phyloP scores from a whole-genome alignment of 2,113 vertebrate species.

The Pao palembangensis region DNA sequence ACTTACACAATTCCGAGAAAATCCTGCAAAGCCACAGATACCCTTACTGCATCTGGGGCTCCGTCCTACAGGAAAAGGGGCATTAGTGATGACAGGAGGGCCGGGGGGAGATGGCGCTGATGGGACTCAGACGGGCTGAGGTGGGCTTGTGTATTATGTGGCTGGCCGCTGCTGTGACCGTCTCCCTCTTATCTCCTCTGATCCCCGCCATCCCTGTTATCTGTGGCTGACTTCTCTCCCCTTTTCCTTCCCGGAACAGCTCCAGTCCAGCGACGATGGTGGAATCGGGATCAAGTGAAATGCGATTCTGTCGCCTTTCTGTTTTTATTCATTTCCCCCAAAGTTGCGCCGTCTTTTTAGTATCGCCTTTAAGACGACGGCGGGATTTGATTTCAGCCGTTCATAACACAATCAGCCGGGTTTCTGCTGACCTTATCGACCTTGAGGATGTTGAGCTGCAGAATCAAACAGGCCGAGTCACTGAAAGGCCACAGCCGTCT shows the following conservation, averaged over 20 bases:
- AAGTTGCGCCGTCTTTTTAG: constrained; percentile 39
- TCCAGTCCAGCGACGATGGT: constrained; percentile 19
- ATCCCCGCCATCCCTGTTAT: constrained; percentile 58
- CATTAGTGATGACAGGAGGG: constrained; percentile 79
- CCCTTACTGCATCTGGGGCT: constrained; percentile 69
- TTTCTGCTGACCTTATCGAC: constrained; percentile 40
- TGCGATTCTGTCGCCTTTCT: constrained; percentile 45
- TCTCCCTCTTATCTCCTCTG: constrained; percentile 72
- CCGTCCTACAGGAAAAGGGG: constrained; percentile 68
- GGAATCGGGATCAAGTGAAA: constrained; percentile 51
- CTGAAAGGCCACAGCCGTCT: constrained; percentile 12
- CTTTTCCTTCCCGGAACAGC: constrained; percentile 69
- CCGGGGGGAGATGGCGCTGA: constrained; percentile 59
- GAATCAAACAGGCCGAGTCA: constrained; percentile 26
- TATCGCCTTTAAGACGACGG: constrained; percentile 41
- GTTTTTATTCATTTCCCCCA: constrained; percentile 5
- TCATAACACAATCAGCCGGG: constrained; percentile 36
- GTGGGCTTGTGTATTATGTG: constrained; percentile 74
- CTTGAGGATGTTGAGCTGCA: constrained; percentile 14
- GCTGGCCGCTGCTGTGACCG: constrained; percentile 71
- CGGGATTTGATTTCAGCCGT: constrained; percentile 52
- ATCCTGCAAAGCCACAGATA: constrained; percentile 71
- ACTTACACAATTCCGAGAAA: constrained; percentile 78
- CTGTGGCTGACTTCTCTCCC: constrained; percentile 34
- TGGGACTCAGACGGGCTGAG: constrained; percentile 66